These are phyloP conservation scores for Machaerirhynchus nigripectus DNA, from an alignment of 2,113 vertebrate genomes.

Conservation along the genomic window DNA sequence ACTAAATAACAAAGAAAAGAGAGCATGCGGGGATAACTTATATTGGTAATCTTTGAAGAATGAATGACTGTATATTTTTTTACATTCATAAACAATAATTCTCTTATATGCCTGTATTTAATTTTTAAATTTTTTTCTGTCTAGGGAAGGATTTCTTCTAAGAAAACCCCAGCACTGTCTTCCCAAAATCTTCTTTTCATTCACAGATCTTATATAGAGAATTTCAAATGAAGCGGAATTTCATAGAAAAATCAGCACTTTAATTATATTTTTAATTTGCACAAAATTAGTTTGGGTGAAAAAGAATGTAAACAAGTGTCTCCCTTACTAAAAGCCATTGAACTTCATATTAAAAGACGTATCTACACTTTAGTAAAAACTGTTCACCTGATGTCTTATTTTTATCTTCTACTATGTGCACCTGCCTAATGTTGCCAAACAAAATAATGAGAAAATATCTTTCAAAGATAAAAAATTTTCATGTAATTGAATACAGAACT, in stretches of 20 bases:
- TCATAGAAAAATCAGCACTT: neutral
- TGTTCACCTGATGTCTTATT: neutral
- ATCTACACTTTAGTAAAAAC: neutral
- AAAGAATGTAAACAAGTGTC: neutral
- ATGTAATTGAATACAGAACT: neutral
- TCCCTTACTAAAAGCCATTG: neutral
- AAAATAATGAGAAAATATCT: neutral
- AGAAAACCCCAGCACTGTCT: neutral
- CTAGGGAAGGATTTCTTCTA: neutral
- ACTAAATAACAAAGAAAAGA: conserved; percentile 29
- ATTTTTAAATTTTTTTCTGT: neutral
- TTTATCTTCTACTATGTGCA: neutral
- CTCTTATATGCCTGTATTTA: conserved; percentile 5
- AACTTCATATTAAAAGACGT: neutral
- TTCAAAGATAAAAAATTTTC: neutral
- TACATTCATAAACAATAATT: conserved; percentile 20
- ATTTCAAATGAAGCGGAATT: conserved; percentile 21
- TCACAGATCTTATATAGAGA: neutral
- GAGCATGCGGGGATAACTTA: neutral
- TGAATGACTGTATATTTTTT: conserved; percentile 28
- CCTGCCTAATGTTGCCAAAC: neutral
- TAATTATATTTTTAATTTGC: conserved; percentile 51
- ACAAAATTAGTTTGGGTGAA: neutral
- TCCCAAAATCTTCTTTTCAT: conserved; percentile 32
- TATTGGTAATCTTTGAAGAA: neutral